Evolutionary conservation across 1,140 invertebrate genomes (phyloP).

Genomic region (Drosophila pruinosa): DNA sequence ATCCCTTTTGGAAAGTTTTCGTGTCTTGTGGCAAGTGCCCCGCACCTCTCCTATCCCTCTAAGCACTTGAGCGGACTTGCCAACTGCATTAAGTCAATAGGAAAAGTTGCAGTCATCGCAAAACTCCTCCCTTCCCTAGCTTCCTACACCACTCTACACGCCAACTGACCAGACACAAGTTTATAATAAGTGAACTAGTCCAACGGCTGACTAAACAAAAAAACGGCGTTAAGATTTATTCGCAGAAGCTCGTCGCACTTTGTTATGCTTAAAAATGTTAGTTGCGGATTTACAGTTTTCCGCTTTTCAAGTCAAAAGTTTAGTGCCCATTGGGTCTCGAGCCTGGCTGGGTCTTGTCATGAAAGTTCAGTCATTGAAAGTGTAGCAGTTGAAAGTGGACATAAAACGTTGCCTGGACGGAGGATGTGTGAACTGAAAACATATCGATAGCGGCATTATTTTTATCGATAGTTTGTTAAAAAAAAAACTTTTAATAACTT

Average conservation of each 20-base stretch:
- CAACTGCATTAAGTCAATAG: conserved; percentile 75
- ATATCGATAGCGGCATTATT: neutral
- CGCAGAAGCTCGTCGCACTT: conserved; percentile 62
- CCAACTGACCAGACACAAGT: conserved; percentile 3
- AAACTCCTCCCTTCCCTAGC: neutral
- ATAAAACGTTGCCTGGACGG: too few species aligned
- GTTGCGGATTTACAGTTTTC: conserved; percentile 67
- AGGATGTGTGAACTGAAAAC: neutral
- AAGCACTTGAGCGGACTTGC: conserved; percentile 66
- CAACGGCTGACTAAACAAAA: conserved; percentile 68
- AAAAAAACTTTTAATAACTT: neutral
- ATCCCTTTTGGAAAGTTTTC: conserved; percentile 26
- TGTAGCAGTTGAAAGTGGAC: too few species aligned
- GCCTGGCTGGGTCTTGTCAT: neutral
- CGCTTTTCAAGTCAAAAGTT: conserved; percentile 44
- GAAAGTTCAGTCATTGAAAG: conserved; percentile 33
- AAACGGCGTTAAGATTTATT: conserved; percentile 67
- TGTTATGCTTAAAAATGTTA: conserved; percentile 74
- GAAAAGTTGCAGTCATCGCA: conserved; percentile 55
- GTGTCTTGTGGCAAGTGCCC: conserved; percentile 11
- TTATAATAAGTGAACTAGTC: conserved; percentile 55
- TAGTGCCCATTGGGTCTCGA: conserved; percentile 6
- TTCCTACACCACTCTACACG: neutral
- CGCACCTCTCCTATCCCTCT: neutral
- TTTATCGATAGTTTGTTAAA: neutral